These are phyloP conservation scores for Sclerurus mexicanus DNA, from an alignment of 2,113 vertebrate genomes.

Conservation along the genomic window DNA sequence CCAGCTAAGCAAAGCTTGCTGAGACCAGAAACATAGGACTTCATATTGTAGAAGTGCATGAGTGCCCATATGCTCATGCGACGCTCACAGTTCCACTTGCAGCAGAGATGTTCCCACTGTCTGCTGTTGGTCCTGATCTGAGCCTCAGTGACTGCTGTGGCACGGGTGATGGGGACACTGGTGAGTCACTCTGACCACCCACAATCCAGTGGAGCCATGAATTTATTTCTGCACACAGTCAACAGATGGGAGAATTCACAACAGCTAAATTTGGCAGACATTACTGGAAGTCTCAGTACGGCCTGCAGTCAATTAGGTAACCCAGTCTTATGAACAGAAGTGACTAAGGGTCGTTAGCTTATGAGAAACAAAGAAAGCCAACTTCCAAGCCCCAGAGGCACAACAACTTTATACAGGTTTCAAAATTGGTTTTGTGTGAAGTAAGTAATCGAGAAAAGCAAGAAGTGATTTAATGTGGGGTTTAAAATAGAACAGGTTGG, in stretches of 20 bases:
- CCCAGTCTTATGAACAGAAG: neutral
- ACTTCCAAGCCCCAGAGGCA: neutral
- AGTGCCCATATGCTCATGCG: neutral
- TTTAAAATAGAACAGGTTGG: conserved; percentile 12
- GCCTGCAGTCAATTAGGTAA: neutral
- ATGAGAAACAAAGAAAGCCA: neutral
- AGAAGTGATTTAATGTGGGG: neutral
- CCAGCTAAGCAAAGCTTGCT: neutral
- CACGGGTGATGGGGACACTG: neutral
- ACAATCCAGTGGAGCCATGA: neutral
- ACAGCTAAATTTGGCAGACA: neutral
- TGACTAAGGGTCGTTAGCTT: neutral
- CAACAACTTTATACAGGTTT: neutral
- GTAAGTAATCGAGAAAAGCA: conserved; percentile 2
- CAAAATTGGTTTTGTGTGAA: neutral
- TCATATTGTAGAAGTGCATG: accelerated
- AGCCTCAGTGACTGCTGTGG: neutral
- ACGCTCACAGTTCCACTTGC: neutral
- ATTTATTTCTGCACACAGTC: neutral
- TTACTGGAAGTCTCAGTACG: neutral
- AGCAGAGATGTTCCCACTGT: neutral
- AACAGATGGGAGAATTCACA: neutral
- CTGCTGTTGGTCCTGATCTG: conserved; percentile 7
- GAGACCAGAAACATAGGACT: neutral
- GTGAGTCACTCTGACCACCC: neutral